These are phyloP conservation scores for Nomada ruficornis DNA, from an alignment of 2,888 invertebrate species.

Conservation along the genomic window DNA sequence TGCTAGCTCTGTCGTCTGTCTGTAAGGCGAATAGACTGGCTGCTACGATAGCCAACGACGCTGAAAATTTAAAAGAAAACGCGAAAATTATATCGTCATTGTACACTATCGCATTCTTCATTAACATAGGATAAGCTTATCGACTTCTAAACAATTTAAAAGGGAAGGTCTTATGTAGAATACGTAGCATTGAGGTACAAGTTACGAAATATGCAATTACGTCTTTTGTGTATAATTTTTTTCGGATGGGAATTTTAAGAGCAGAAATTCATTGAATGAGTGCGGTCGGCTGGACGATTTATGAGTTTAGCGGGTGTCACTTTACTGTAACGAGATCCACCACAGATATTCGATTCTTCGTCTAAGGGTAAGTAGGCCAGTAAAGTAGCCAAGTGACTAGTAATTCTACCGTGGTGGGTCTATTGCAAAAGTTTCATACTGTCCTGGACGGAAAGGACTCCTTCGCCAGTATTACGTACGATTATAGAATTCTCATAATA, in stretches of 20 bases:
- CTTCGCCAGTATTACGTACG: constrained; percentile 23
- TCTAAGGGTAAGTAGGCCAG: constrained; percentile 73
- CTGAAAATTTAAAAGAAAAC: constrained; percentile 85
- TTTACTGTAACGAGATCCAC: constrained; percentile 74
- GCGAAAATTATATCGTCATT: not conserved
- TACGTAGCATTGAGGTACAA: no score
- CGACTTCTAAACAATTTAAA: no score
- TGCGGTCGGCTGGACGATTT: constrained; percentile 29
- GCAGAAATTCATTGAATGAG: constrained; percentile 32
- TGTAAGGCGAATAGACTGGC: constrained; percentile 94
- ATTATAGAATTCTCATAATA: constrained; percentile 21
- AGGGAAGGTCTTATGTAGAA: no score
- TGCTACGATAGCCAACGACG: constrained; percentile 91
- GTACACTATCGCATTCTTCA: not conserved
- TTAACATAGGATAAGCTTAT: not conserved
- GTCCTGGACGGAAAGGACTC: constrained; percentile 44
- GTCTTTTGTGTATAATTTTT: not conserved
- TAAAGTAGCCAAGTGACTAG: constrained; percentile 68
- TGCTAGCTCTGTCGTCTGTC: constrained; percentile 91
- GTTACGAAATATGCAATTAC: no score
- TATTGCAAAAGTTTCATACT: constrained; percentile 59
- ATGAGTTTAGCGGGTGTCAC: constrained; percentile 61
- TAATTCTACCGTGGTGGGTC: constrained; percentile 73
- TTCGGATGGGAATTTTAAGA: not conserved
- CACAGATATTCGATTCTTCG: constrained; percentile 75